Base-by-base conservation (phyloP, 2,888 invertebrate genomes). In the Epiblema foenella region DNA sequence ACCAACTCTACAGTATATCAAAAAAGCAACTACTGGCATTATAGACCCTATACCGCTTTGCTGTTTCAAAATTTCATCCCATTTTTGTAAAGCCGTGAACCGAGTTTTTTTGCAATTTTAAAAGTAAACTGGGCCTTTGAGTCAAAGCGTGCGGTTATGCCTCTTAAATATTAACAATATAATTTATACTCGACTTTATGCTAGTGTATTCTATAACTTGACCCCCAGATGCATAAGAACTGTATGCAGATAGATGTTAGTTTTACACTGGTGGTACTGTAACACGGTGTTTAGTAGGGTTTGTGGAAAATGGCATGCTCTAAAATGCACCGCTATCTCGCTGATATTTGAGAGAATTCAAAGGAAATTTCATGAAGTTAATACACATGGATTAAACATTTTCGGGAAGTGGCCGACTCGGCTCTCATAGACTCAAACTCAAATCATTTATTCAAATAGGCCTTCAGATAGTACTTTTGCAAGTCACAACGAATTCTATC, bases 321-420 rank as follows among this genome's bases (percentile, higher is more conserved):
- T 60, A 46, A 60, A 60, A 60, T 60, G 60, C 60, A 46, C 46
- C 59, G 59, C 42, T 39, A 59, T 59, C 42, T 59, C 24, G 39
- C 58, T n/a, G 24, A 60, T 46, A 60, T 20, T 46, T 46, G 8
- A 7, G 15, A 46, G n/a, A n/a, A 46, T n/a, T 60, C 60, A 60
- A 46, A 46, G 60, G 29, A 10, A 42, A 52, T 12, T 59, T 24
- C 60, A 60, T 59, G 42, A 59, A 42, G 46, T 10, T 29, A 29
- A 60, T 60, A 24, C 20, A 24, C 9, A 18, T 24, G 24, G 9
- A 46, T 8, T 42, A 1, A 17, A 4, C 7, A 37, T 33, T 33
- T 20, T 20, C n/a, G 46, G n/a, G 12, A 46, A 46, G 46, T n/a
- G n/a, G 5, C 46, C 8, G 12, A 24, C n/a, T n/a, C n/a, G n/a